phyloP scores from a whole-genome alignment of 2,888 invertebrate genomes.

The Drosophila percnosoma region DNA sequence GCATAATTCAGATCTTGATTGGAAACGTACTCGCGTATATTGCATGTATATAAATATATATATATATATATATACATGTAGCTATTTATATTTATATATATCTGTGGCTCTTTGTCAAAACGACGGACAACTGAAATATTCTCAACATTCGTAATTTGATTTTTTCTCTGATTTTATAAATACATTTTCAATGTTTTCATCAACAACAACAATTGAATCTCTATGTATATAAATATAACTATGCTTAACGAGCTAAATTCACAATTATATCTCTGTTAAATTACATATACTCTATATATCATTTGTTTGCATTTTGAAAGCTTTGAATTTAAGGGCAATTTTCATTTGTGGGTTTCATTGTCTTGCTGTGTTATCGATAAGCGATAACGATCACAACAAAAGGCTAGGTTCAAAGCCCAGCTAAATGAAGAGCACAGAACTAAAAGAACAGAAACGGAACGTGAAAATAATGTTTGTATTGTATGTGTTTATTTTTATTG shows the following conservation, averaged over 20 bases:
- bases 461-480: constrained; percentile 12
- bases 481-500: constrained; percentile 28
- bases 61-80: constrained; percentile 11
- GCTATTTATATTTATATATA: constrained; percentile 37
- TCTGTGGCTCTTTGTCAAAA: constrained; percentile 30
- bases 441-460: constrained; percentile 23
- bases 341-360: constrained; percentile 20
- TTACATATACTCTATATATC: constrained; percentile 24
- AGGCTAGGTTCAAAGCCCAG: neutral
- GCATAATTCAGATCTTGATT: constrained; percentile 5
- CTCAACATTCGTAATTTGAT: constrained; percentile 58
- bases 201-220: constrained; percentile 75
- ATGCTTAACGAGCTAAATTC: constrained; percentile 68
- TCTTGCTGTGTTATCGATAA: constrained; percentile 32
- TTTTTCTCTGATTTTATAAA: constrained; percentile 50
- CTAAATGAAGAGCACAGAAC: neutral
- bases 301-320: constrained; percentile 54
- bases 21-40: constrained; percentile 22
- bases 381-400: constrained; percentile 10
- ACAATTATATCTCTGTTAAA: constrained; percentile 58
- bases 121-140: constrained; percentile 54
- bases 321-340: constrained; percentile 62
- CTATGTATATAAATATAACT: constrained; percentile 56
- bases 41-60: constrained; percentile 13
- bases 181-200: constrained; percentile 78